A percentile compares a stretch with the other conserved stretches of the same genome.
Evolutionary conservation across 2,113 vertebrate genomes (phyloP).

Genomic region (Notothenia coriiceps): DNA sequence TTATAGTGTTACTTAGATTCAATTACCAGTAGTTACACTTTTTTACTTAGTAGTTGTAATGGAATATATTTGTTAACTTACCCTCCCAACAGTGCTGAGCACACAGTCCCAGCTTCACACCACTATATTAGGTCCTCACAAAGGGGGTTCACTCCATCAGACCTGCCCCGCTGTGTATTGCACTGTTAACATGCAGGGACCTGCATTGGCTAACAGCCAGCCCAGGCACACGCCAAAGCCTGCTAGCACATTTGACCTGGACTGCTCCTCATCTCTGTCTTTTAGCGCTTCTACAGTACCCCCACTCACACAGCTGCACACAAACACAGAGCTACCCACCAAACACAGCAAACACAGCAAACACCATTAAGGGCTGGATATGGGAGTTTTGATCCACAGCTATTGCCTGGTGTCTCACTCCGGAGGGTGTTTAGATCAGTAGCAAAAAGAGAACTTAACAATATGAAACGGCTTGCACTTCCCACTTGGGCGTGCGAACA

Average conservation of each 20-base stretch:
- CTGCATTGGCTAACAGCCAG: slow-evolving; percentile 39
- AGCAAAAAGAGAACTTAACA: slow-evolving; percentile 20
- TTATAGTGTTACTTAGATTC: no score
- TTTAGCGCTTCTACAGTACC: neutral
- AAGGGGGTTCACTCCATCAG: neutral
- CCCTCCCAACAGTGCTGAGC: neutral
- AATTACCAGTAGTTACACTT: no score
- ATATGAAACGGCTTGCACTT: slow-evolving; percentile 20
- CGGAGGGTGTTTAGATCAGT: slow-evolving; percentile 42
- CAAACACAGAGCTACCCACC: slow-evolving; percentile 4
- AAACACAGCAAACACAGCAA: neutral
- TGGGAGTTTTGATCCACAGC: slow-evolving; percentile 31
- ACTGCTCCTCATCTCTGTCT: slow-evolving; percentile 26
- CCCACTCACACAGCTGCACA: slow-evolving; percentile 36
- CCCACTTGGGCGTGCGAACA: slow-evolving; percentile 1
- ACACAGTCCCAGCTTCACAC: neutral
- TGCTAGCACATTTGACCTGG: slow-evolving; percentile 32
- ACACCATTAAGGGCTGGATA: slow-evolving; percentile 36
- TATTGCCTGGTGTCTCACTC: slow-evolving; percentile 14
- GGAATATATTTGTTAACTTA: no score
- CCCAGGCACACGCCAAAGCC: slow-evolving; percentile 31
- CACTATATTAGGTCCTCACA: neutral
- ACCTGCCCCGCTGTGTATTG: slow-evolving; percentile 12
- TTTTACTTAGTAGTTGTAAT: no score
- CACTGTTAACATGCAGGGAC: slow-evolving; percentile 45